Conservation (phyloP, 2,797 vertebrate genomes). For the Peromyscus eremicus region DNA sequence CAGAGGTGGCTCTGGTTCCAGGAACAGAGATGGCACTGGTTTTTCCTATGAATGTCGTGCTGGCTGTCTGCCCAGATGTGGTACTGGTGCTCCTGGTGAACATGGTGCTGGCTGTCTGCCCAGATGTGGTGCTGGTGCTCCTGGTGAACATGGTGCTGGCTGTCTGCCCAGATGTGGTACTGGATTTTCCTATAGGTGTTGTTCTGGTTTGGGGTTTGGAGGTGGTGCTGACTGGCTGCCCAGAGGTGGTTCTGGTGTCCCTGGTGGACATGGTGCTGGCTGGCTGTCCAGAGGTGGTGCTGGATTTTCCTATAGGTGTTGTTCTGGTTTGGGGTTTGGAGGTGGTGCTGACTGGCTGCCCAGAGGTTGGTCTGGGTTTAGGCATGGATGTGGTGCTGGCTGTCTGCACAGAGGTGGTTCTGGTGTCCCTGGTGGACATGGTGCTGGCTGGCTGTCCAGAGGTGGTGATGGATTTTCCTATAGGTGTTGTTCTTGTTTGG, state of each 20-base stretch:
- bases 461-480: no score
- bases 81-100: neutral
- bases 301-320: neutral
- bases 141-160: neutral
- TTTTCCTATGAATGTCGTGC: fast-evolving
- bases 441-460: neutral
- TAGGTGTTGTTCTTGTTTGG: neutral
- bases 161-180: neutral
- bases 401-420: neutral
- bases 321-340: neutral
- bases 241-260: neutral
- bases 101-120: neutral
- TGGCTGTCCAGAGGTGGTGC: neutral
- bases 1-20: neutral
- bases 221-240: neutral
- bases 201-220: neutral
- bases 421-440: neutral
- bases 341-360: neutral
- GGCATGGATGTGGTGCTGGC: neutral
- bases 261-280: neutral
- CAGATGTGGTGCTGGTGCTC: neutral
- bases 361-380: neutral
- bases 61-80: fast-evolving
- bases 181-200: no score
- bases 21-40: fast-evolving